Evolutionary conservation across 2,797 vertebrate genomes (phyloP), one percentile per base, ranked within the genome.

Genomic region (Atherinosoma microstoma): DNA sequence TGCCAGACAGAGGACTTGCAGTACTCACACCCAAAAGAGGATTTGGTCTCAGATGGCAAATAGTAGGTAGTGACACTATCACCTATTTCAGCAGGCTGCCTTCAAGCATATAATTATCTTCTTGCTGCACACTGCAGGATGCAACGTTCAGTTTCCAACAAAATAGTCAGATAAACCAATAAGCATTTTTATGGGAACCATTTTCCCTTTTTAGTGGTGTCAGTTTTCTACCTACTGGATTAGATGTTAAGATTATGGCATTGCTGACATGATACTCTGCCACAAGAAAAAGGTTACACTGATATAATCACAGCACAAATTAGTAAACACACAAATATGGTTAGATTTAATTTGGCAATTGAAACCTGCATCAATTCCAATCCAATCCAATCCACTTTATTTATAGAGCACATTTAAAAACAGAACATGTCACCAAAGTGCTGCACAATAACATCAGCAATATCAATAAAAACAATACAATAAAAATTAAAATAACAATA

Each of bases 31-130:
- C 57, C 67, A 27, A 47, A 60, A 58, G 11, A 47, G 82, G 70
- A 78, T 78, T 87, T 68, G 70, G 70, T 69, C 45, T 72, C 35
- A 69, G 75, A 73, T 71, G 72, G 76, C 70, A 81, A 79, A 87
- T 86, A 82, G 84, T 73, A 82, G 75, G 79, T 58, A 49, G 61
- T 88, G 82, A 75, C 85, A 82, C 74, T 82, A 79, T 83, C 76
- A 64, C 70, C 80, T 67, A 35, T 36, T 82, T 82, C 76, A 47
- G 47, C 78, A 63, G 64, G 62, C 76, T 76, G 76, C 70, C 51
- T 67, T 75, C 76, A 77, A 78, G 80, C 77, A 73, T 75, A 75
- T 82, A 75, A 60, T 65, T 64, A 34, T 51, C n/a, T 64, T 83
- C 63, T 60, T 35, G 73, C 65, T 11, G 58, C 74, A 83, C 72